These are phyloP conservation scores for Bombus pascuorum DNA, from an alignment of 1,140 invertebrate genomes.

Conservation along the genomic window DNA sequence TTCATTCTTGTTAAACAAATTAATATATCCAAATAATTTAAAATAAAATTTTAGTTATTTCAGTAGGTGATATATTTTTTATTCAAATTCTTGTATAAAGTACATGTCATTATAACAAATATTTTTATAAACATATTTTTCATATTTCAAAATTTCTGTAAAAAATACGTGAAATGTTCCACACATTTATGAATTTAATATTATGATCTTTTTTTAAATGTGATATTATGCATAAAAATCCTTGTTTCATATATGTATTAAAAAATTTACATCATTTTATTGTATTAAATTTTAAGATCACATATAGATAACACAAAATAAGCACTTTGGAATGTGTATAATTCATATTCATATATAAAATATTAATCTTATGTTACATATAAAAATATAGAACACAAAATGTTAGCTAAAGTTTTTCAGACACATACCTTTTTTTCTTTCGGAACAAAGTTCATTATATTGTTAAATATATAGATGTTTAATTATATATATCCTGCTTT, in stretches of 20 bases:
- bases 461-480: no score
- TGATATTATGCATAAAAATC: slow-evolving; percentile 8
- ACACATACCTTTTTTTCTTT: not conserved
- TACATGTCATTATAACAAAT: slow-evolving; percentile 12
- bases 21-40: not conserved
- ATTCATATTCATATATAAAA: slow-evolving; percentile 5
- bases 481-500: not conserved
- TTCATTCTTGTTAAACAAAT: not conserved
- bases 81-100: not conserved
- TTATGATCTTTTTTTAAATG: not conserved
- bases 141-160: not conserved
- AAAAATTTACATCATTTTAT: slow-evolving; percentile 9
- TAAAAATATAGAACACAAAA: slow-evolving; percentile 28
- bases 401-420: not conserved
- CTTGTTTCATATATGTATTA: not conserved
- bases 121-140: not conserved
- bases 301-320: slow-evolving; percentile 23
- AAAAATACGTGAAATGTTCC: not conserved
- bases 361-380: slow-evolving; percentile 11
- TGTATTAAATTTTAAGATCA: slow-evolving; percentile 9
- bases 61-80: not conserved
- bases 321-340: slow-evolving; percentile 10
- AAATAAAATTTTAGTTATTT: not conserved
- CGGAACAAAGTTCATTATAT: not conserved
- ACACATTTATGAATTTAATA: not conserved